Percentiles rank a stretch among this genome's conserved stretches.
These are phyloP conservation scores for Amazona vittata DNA, from an alignment of 2,113 vertebrate genomes.

Conservation along the genomic window DNA sequence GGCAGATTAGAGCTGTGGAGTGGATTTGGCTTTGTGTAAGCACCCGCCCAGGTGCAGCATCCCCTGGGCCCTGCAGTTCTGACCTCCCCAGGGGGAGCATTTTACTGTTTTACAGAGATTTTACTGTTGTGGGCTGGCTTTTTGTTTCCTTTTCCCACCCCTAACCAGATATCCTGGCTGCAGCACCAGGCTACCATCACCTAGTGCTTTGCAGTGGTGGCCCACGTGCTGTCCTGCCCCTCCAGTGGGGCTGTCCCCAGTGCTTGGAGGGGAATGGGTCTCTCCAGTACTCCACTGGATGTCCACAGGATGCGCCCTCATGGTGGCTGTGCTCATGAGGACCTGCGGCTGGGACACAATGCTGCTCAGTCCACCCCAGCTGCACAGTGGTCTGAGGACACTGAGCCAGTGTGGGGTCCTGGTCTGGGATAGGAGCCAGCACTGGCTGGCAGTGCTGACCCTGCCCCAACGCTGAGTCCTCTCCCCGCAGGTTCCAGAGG, in stretches of 20 bases:
- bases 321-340: neutral
- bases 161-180: accelerated
- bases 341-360: accelerated
- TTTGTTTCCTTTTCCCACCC: neutral
- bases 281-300: accelerated
- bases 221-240: accelerated
- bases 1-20: slow-evolving; percentile 26
- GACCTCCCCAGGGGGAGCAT: neutral
- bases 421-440: accelerated
- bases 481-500: slow-evolving; percentile 86
- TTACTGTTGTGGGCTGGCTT: accelerated
- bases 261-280: accelerated
- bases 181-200: neutral
- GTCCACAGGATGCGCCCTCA: accelerated
- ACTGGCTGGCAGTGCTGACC: accelerated
- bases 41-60: neutral
- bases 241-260: accelerated
- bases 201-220: accelerated
- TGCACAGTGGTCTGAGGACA: neutral
- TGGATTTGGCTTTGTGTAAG: slow-evolving; percentile 54
- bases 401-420: accelerated
- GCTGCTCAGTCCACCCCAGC: no score
- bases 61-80: neutral
- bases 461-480: accelerated
- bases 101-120: neutral